phyloP scores from a whole-genome alignment of 2,113 vertebrate species.

The Eubucco bourcierii region DNA sequence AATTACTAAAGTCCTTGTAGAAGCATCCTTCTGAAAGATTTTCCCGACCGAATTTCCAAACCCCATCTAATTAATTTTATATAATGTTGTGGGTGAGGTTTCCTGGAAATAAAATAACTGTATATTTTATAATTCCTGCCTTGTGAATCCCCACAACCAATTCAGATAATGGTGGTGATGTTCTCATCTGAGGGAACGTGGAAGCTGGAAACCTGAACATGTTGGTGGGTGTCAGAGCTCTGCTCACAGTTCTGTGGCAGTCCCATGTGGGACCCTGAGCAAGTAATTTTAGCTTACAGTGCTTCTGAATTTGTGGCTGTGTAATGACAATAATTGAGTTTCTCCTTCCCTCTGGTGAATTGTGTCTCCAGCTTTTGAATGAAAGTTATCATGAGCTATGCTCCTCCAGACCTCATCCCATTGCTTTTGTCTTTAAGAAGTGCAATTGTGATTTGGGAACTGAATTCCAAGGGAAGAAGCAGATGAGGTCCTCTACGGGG shows the following conservation, averaged over 20 bases:
- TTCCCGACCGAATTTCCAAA: too few species aligned
- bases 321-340: not conserved
- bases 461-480: not conserved
- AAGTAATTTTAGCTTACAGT: not conserved
- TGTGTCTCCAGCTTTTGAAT: fast-evolving
- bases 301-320: not conserved
- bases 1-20: too few species aligned
- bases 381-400: not conserved
- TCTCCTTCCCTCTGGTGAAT: not conserved
- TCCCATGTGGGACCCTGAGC: not conserved
- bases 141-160: too few species aligned
- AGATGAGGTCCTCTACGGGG: not conserved
- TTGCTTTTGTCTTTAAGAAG: not conserved
- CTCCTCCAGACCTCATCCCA: not conserved
- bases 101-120: too few species aligned
- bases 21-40: too few species aligned
- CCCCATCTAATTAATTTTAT: too few species aligned
- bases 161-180: too few species aligned
- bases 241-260: too few species aligned
- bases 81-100: too few species aligned
- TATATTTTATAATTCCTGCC: too few species aligned
- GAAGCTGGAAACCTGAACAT: not conserved
- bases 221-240: fast-evolving
- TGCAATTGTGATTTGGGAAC: not conserved
- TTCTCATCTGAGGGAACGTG: not conserved